A percentile compares a stretch with the other conserved stretches of the same genome.
Conservation (phyloP, 2,113 vertebrate species). For the Sapajus apella region DNA sequence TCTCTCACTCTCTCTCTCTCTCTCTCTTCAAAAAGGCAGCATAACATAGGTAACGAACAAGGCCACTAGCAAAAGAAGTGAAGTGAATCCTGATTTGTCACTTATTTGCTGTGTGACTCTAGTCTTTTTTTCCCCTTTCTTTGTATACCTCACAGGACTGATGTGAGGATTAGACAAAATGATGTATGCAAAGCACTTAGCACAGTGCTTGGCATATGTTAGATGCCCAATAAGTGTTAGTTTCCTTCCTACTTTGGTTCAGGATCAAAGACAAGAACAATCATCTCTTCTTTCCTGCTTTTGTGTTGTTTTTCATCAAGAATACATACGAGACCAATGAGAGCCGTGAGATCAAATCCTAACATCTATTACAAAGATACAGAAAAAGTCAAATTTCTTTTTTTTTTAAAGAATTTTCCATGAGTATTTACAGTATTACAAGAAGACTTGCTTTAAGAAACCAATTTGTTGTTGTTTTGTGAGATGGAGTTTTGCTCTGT, state of each 20-base stretch:
- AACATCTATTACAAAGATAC: not conserved
- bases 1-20: too few species aligned
- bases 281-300: not conserved
- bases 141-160: not conserved
- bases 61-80: not conserved
- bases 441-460: constrained; percentile 36
- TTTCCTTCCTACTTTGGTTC: not conserved
- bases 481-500: too few species aligned
- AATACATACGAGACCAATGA: not conserved
- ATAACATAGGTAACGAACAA: not conserved
- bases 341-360: not conserved
- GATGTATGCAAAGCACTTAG: not conserved
- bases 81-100: not conserved
- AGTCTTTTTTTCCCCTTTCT: not conserved
- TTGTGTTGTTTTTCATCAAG: constrained; percentile 14
- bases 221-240: not conserved
- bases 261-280: constrained; percentile 21
- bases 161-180: not conserved
- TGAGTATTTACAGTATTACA: not conserved
- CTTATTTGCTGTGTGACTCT: not conserved
- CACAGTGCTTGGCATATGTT: not conserved
- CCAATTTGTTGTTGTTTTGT: not conserved
- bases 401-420: not conserved
- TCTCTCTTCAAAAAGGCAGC: not conserved
- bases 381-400: not conserved